phyloP scores from a whole-genome alignment of 1,140 invertebrate genomes.

The Battus philenor region DNA sequence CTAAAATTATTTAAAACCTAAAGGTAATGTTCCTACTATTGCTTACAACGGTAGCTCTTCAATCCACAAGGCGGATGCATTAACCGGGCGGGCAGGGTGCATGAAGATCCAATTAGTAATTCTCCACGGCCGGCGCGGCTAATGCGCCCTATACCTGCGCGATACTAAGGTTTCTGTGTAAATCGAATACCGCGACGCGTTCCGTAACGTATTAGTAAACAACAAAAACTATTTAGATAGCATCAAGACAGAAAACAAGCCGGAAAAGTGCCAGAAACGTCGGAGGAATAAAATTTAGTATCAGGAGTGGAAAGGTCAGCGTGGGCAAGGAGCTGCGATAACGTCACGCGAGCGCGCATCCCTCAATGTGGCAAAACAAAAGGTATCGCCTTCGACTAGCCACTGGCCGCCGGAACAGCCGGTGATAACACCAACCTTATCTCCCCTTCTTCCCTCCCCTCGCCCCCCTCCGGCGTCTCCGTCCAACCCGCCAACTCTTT shows the following conservation, averaged over 20 bases:
- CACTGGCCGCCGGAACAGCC: slow-evolving; percentile 56
- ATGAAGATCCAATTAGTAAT: slow-evolving; percentile 37
- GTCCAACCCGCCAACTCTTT: slow-evolving; percentile 62
- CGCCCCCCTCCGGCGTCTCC: slow-evolving; percentile 30
- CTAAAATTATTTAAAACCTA: too few species aligned
- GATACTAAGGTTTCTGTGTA: slow-evolving; percentile 19
- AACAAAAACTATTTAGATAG: slow-evolving; percentile 14
- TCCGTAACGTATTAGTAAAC: neutral
- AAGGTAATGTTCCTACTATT: too few species aligned
- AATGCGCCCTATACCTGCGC: slow-evolving; percentile 14
- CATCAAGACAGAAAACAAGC: slow-evolving; percentile 30
- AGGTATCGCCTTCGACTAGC: slow-evolving; percentile 68
- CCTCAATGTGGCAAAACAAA: slow-evolving; percentile 70
- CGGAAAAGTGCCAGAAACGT: slow-evolving; percentile 50
- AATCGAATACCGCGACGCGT: slow-evolving; percentile 20
- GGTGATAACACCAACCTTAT: slow-evolving; percentile 64
- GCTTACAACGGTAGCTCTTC: neutral
- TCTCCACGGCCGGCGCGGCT: slow-evolving; percentile 14
- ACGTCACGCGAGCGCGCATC: slow-evolving; percentile 67
- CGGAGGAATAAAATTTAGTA: slow-evolving; percentile 68
- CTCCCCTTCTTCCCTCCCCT: slow-evolving; percentile 39
- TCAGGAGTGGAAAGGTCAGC: slow-evolving; percentile 65
- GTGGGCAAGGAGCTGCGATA: slow-evolving; percentile 51
- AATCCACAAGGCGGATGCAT: slow-evolving; percentile 20
- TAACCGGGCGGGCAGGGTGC: slow-evolving; percentile 22